Evolutionary conservation across 2,113 vertebrate genomes (phyloP).

Genomic region (Callionymus lyra): DNA sequence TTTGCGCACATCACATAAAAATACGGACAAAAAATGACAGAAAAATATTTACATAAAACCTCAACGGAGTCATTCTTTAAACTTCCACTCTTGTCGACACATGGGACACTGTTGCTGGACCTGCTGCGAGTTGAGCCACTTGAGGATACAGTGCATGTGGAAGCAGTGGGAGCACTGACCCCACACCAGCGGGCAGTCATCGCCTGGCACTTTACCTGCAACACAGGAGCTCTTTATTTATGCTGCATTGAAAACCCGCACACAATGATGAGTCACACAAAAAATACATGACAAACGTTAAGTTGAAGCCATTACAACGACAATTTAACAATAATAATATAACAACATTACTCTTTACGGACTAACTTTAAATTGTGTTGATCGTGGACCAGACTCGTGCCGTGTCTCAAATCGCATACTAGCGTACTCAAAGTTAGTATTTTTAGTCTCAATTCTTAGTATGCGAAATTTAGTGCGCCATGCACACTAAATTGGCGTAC

Average conservation of each 20-base stretch:
- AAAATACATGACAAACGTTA: background rate
- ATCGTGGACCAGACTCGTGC: too few species aligned
- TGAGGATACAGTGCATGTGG: conserved; percentile 98
- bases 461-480: too few species aligned
- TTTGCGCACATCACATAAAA: too few species aligned
- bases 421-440: too few species aligned
- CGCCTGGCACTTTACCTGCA: conserved; percentile 89
- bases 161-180: conserved; percentile 96
- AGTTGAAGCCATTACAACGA: background rate
- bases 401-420: too few species aligned
- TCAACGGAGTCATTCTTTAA: conserved; percentile 75
- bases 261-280: background rate
- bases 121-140: conserved; percentile 96
- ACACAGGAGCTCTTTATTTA: conserved; percentile 4
- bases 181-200: conserved; percentile 95
- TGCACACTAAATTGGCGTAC: too few species aligned
- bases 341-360: background rate
- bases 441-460: too few species aligned
- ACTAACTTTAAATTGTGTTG: background rate
- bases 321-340: background rate
- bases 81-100: conserved; percentile 98
- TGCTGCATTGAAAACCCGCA: background rate
- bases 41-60: background rate
- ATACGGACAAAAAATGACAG: too few species aligned
- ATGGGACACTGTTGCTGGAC: conserved; percentile 97